Evolutionary conservation across 2,797 vertebrate genomes (phyloP), one percentile per base, ranked within the genome.

Genomic region (Erethizon dorsatum): DNA sequence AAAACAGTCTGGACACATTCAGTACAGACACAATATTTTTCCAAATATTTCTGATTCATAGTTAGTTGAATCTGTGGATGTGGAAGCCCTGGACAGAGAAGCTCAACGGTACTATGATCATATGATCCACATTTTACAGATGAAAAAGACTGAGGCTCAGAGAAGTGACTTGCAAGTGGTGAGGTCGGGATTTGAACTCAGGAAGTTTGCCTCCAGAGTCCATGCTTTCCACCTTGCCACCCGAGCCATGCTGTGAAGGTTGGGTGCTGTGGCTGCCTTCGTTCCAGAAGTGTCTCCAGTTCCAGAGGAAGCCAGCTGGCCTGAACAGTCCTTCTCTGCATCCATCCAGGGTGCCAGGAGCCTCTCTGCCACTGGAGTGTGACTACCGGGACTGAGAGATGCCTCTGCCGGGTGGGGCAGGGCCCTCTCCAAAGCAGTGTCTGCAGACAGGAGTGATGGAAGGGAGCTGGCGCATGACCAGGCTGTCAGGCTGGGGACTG

Each of bases 361-460:
- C 73, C 86, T 95, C 73, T 95, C 7, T 50, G 47, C 15, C 67
- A 69, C 41, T 45, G 37, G 54, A 50, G 82, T 54, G 61, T 83
- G 83, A 86, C 79, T 57, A 5, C 28, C 0, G 0, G 79, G 37
- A 31, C 59, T 22, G 28, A 67, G 47, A 71, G 77, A 47, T 47
- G 54, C n/a, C 22, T 61, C 79, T 67, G 79, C n/a, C 59, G 37
- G 50, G 73, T 37, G 14, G 63, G 65, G 33, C 20, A 13, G 92
- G 56, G 26, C 18, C 59, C 47, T 65, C 83, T 92, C 13, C 5
- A 17, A 52, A 31, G 75, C 73, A 57, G 88, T 10, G 26, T 86
- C 83, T 57, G 78, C 57, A 97, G 90, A 65, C 20, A 50, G 56
- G 82, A 80, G 12, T 83, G 63, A 75, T 80, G 78, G 90, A 95